Conservation (phyloP, 2,797 vertebrate species). For the Xyrichtys novacula region DNA sequence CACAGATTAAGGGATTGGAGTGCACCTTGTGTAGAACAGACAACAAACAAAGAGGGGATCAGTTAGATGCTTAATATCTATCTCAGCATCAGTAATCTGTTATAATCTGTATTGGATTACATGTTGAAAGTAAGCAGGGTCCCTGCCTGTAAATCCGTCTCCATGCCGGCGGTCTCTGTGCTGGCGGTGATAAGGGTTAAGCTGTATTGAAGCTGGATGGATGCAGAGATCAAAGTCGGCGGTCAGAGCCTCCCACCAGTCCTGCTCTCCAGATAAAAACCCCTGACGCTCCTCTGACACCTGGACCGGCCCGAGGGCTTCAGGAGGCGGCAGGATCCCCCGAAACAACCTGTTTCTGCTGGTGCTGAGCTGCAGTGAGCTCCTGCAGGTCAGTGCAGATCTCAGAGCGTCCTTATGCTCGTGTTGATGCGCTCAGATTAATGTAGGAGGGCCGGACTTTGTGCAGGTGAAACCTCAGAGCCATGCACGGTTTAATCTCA, state of each 20-base stretch:
- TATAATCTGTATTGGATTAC: constrained; percentile 67
- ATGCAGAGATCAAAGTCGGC: constrained; percentile 91
- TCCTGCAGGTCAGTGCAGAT: neutral
- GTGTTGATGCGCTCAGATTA: too few species aligned
- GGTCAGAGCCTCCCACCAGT: constrained; percentile 81
- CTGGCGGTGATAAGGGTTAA: constrained; percentile 93
- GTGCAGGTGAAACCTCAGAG: too few species aligned
- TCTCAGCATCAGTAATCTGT: constrained; percentile 47
- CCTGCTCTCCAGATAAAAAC: constrained; percentile 67
- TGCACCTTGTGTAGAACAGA: neutral
- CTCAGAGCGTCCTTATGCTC: too few species aligned
- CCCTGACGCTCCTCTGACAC: constrained; percentile 28
- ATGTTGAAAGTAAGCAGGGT: constrained; percentile 60
- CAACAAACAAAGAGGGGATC: neutral
- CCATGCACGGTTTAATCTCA: too few species aligned
- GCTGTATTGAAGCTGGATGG: constrained; percentile 93
- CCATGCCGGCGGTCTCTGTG: constrained; percentile 80
- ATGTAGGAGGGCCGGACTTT: too few species aligned
- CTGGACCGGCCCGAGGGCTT: constrained; percentile 12
- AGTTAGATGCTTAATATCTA: neutral
- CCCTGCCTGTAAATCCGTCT: constrained; percentile 50
- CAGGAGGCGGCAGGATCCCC: constrained; percentile 48
- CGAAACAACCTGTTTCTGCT: constrained; percentile 28
- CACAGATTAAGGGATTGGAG: neutral
- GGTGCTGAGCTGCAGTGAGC: neutral